Evolutionary conservation across 2,797 vertebrate species (phyloP).

Genomic region (Phataginus tetradactyla): DNA sequence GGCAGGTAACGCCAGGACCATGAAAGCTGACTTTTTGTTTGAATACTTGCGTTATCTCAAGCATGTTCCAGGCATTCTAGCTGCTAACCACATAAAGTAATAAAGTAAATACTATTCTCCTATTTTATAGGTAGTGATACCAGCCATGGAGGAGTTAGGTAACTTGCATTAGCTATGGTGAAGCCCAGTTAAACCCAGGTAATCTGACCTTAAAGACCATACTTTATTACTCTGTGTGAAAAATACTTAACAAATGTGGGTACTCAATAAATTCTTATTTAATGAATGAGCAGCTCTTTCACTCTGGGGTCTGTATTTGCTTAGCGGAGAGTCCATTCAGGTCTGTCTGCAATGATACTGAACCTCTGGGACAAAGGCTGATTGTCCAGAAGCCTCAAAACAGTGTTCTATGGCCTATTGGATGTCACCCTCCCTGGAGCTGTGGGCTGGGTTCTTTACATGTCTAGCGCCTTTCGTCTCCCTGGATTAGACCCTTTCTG

Average conservation of each 20-base stretch:
- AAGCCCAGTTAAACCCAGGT: neutral
- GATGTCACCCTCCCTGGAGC: neutral
- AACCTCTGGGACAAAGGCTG: neutral
- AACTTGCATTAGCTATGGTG: neutral
- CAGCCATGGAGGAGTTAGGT: neutral
- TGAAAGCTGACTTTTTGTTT: neutral
- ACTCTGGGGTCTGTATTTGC: neutral
- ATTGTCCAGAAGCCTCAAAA: neutral
- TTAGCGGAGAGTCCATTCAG: neutral
- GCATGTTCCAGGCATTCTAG: neutral
- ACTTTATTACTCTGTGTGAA: neutral
- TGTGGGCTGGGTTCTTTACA: neutral
- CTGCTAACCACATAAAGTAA: neutral
- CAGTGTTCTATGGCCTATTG: neutral
- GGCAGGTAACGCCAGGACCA: neutral
- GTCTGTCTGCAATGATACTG: neutral
- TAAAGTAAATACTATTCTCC: neutral
- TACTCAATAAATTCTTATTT: neutral
- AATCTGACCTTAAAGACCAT: neutral
- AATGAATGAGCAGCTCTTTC: neutral
- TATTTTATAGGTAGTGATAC: neutral
- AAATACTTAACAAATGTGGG: neutral
- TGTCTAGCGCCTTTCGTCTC: neutral
- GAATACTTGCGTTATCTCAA: neutral
- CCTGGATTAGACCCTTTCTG: neutral